These are phyloP conservation scores for Pseudococcus jackbeardsleyi DNA, from an alignment of 2,888 invertebrate genomes.

Conservation along the genomic window DNA sequence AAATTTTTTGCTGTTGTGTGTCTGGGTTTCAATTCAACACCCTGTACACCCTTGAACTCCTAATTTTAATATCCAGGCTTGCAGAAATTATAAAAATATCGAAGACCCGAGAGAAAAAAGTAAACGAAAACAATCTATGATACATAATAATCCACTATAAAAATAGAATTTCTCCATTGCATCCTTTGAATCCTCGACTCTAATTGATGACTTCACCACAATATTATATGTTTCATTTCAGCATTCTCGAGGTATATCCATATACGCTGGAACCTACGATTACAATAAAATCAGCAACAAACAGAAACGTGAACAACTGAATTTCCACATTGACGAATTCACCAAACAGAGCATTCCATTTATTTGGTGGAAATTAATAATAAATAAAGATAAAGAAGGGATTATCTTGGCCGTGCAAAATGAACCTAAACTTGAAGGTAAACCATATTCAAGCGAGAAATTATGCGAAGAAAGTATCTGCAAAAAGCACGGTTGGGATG, in stretches of 20 bases:
- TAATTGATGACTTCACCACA: too few relatives aligned
- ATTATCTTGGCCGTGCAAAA: constrained; percentile 10
- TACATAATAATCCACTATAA: too few relatives aligned
- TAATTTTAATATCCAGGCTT: too few relatives aligned
- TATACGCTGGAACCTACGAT: constrained; percentile 3
- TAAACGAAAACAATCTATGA: too few relatives aligned
- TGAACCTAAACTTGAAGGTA: not conserved
- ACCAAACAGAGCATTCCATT: not conserved
- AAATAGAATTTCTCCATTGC: too few relatives aligned
- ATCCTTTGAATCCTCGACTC: too few relatives aligned
- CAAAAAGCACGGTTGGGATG: not conserved
- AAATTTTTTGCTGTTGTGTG: too few relatives aligned
- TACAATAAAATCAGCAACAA: not conserved
- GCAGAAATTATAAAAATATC: too few relatives aligned
- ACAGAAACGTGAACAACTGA: too few relatives aligned
- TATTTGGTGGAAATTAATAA: not conserved
- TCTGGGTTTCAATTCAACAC: too few relatives aligned
- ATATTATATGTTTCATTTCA: constrained; percentile 10
- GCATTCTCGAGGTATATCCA: not conserved
- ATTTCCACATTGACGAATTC: not conserved
- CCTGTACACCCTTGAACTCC: too few relatives aligned
- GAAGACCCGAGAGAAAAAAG: too few relatives aligned
- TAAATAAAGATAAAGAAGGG: not conserved
- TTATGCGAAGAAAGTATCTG: not conserved
- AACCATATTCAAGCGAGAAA: not conserved